Conservation (phyloP, 2,797 vertebrate genomes). For the Menidia menidia region DNA sequence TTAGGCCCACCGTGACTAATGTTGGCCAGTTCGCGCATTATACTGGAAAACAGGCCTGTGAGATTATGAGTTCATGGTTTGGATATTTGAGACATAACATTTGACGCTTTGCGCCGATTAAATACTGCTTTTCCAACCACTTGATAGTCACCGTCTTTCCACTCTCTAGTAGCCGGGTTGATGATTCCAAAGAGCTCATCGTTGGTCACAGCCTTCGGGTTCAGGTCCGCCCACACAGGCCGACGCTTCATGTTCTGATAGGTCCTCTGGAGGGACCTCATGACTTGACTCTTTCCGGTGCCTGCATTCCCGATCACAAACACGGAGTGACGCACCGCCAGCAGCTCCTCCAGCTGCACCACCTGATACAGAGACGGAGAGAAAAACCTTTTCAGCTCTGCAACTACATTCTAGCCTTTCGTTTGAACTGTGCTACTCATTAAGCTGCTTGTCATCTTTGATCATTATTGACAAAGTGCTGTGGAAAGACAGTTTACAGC, state of each 20-base stretch:
- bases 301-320: constrained; percentile 93
- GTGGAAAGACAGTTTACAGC: constrained; percentile 20
- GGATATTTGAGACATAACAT: constrained; percentile 1
- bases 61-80: constrained; percentile 1
- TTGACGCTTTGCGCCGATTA: constrained; percentile 1
- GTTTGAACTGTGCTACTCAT: constrained; percentile 10
- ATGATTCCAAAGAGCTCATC: constrained; percentile 97
- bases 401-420: constrained; percentile 16
- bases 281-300: constrained; percentile 93
- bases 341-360: constrained; percentile 93
- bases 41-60: constrained; percentile 91
- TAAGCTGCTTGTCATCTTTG: constrained; percentile 14
- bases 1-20: constrained; percentile 91
- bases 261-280: constrained; percentile 90
- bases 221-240: constrained; percentile 93
- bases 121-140: constrained; percentile 1
- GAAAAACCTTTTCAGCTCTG: constrained; percentile 2
- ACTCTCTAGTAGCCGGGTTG: constrained; percentile 92
- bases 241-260: constrained; percentile 91
- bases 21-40: constrained; percentile 94
- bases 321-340: constrained; percentile 93
- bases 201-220: constrained; percentile 95
- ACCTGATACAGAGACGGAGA: constrained; percentile 79
- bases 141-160: constrained; percentile 74
- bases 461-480: constrained; percentile 28